A percentile compares a stretch with the other conserved stretches of the same genome.
phyloP scores from a whole-genome alignment of 2,113 vertebrate species.

The Anas platyrhynchos region DNA sequence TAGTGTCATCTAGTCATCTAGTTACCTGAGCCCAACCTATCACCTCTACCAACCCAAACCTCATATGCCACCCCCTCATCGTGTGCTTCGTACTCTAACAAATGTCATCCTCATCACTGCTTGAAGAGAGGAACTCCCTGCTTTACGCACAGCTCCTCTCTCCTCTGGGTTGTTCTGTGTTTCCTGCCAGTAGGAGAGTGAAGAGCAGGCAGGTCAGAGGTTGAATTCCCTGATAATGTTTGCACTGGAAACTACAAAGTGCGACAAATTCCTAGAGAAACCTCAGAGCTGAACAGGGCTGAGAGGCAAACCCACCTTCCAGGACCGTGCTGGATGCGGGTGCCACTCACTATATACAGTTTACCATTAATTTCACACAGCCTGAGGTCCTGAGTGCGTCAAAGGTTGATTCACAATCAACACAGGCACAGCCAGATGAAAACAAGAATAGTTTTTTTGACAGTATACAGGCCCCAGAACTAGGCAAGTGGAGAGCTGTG shows the following conservation, averaged over 20 bases:
- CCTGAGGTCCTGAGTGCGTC: not conserved
- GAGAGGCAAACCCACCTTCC: not conserved
- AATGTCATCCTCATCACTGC: not conserved
- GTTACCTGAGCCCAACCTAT: not conserved
- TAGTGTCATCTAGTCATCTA: not conserved
- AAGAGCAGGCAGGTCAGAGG: not conserved
- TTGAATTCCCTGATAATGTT: not conserved
- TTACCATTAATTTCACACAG: not conserved
- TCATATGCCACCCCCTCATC: not conserved
- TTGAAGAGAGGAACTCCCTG: not conserved
- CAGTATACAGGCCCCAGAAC: not conserved
- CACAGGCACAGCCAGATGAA: not conserved
- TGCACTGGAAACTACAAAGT: not conserved
- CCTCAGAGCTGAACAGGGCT: not conserved
- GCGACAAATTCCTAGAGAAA: not conserved
- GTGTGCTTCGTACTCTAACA: not conserved
- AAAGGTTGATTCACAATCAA: fast-evolving
- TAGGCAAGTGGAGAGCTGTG: not conserved
- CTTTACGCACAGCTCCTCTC: not conserved
- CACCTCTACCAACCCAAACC: not conserved
- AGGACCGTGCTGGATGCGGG: not conserved
- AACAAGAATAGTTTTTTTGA: not conserved
- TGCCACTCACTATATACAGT: not conserved
- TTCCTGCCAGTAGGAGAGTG: not conserved
- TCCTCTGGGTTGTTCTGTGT: not conserved